Evolutionary conservation across 2,888 invertebrate species (phyloP), one percentile per base, ranked within the genome.

Genomic region (Dione vanillae): DNA sequence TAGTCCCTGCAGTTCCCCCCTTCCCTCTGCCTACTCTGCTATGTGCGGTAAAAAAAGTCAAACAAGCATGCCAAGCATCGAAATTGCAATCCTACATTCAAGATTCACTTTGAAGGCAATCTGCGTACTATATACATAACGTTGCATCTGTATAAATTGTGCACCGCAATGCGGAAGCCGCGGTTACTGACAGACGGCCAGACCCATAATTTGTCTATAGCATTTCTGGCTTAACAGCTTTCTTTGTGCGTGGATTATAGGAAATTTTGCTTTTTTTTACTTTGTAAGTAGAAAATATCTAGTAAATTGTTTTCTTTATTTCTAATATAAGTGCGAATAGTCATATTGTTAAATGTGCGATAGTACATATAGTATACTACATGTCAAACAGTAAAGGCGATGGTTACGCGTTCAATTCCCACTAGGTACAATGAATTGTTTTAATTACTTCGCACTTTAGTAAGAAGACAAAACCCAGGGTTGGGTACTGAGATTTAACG

Each of bases 151-250:
- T 65, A 62, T 65, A 69, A 69, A 71, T 58, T 65, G 71, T 69
- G 62, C 58, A 65, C 69, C 67, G 78, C 78, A 76, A 80, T 77
- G 80, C 80, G 80, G 79, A 80, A 80, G 76, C 75, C 72, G 75
- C 73, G 70, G 71, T 70, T 65, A 67, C 76, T 74, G 77, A 76
- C 76, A 71, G 75, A 75, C 75, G 65, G 74, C 69, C 72, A 75
- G 70, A 75, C 77, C 76, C 65, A 70, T 76, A 78, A 80, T 80
- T 79, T 80, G 78, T 76, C 62, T 75, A 71, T 76, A 74, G 72
- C 69, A 70, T 67, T 74, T 61, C 69, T 67, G 59, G 49, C 72
- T 70, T 69, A 65, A 66, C 69, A 49, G 49, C 74, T 74, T 74
- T 70, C 74, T 72, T 74, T 70, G 69, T 71, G 64, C 14, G 37